Conservation (phyloP, 2,113 vertebrate genomes). For the Aythya baeri region DNA sequence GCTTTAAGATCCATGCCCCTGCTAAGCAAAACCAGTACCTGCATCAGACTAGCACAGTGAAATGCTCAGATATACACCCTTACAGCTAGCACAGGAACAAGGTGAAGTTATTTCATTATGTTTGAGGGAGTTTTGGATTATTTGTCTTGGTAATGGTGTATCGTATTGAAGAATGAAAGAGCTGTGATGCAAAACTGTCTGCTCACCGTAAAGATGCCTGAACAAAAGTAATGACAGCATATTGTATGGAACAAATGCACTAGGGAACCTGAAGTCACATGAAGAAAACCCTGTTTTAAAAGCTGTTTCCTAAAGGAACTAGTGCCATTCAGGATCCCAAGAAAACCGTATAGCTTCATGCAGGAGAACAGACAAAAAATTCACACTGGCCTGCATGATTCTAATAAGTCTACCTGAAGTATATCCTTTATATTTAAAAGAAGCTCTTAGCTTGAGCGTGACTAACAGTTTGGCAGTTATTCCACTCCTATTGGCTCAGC, state of each 20-base stretch:
- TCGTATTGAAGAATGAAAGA: background rate
- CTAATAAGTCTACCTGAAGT: background rate
- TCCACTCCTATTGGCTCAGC: background rate
- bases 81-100: background rate
- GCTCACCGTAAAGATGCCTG: background rate
- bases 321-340: background rate
- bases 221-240: background rate
- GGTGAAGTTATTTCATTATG: background rate
- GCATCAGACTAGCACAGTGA: background rate
- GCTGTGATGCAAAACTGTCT: background rate
- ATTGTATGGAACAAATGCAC: background rate
- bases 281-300: background rate
- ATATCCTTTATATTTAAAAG: background rate
- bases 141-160: background rate
- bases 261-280: background rate
- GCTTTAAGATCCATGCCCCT: background rate
- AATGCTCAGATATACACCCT: background rate
- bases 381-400: background rate
- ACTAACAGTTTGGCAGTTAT: background rate
- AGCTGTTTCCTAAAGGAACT: background rate
- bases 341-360: background rate
- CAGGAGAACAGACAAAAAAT: background rate
- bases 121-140: background rate
- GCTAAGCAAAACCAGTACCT: background rate
- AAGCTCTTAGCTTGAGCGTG: background rate